phyloP scores from a whole-genome alignment of 2,113 vertebrate species.

The Odocoileus hemionus region DNA sequence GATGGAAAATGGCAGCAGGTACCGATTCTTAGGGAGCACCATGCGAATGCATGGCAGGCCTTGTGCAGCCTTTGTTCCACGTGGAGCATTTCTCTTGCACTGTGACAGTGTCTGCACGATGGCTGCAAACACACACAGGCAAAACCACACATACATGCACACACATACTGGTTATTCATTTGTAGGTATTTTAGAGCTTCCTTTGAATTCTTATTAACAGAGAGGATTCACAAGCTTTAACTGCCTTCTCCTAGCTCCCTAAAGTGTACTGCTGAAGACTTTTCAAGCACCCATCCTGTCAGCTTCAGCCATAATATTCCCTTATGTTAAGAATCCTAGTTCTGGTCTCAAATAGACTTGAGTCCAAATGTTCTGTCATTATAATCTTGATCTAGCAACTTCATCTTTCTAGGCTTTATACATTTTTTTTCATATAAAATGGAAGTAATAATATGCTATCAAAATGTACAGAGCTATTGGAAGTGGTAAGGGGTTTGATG shows the following conservation, averaged over 20 bases:
- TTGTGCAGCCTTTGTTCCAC: neutral
- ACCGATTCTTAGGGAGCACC: neutral
- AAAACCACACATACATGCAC: neutral
- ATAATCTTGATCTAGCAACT: neutral
- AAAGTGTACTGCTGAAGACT: neutral
- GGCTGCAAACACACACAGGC: neutral
- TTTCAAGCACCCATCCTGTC: neutral
- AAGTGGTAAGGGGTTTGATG: neutral
- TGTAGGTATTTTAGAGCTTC: constrained; percentile 7
- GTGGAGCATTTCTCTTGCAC: neutral
- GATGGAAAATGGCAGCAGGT: constrained; percentile 56
- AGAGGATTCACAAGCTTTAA: neutral
- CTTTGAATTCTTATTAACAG: constrained; percentile 14
- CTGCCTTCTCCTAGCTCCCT: neutral
- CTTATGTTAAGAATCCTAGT: neutral
- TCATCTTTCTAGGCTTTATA: neutral
- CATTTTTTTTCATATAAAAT: neutral
- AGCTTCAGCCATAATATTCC: neutral
- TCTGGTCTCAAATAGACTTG: neutral
- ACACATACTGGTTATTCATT: neutral
- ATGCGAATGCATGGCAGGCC: neutral
- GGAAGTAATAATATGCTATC: neutral
- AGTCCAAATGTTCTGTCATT: neutral
- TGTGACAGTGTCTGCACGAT: neutral
- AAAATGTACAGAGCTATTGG: neutral